Conservation (phyloP, 2,888 invertebrate species). For the Rugalucina vietnamica region DNA sequence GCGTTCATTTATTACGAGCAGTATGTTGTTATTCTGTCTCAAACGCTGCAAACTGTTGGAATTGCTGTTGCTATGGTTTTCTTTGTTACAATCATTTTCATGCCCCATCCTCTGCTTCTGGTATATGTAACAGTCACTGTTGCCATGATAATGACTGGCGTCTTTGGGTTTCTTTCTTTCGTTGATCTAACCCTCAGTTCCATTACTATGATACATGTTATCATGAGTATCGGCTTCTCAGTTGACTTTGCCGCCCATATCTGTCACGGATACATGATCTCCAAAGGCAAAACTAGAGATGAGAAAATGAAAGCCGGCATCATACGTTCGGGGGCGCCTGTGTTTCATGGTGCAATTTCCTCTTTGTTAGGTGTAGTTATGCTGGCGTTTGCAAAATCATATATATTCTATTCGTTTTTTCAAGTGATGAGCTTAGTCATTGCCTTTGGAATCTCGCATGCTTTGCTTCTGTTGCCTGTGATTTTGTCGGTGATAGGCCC, state of each 20-base stretch:
- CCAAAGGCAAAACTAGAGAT: constrained; percentile 29
- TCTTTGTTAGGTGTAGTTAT: too few relatives aligned
- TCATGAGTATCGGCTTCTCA: constrained; percentile 77
- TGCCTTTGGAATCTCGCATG: constrained; percentile 58
- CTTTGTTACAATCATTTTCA: constrained; percentile 73
- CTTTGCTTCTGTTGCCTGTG: constrained; percentile 58
- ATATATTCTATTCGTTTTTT: constrained; percentile 63
- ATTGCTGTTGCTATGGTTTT: constrained; percentile 74
- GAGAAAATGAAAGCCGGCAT: constrained; percentile 50
- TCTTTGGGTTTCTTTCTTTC: constrained; percentile 75
- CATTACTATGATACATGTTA: constrained; percentile 76
- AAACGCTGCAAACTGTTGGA: constrained; percentile 74
- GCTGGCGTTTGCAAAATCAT: too few relatives aligned
- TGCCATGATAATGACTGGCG: constrained; percentile 70
- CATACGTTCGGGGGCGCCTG: constrained; percentile 48
- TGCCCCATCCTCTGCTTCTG: constrained; percentile 75
- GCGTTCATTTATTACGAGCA: constrained; percentile 77
- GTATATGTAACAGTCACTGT: constrained; percentile 68
- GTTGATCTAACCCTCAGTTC: constrained; percentile 73
- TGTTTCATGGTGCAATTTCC: constrained; percentile 63
- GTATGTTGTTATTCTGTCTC: constrained; percentile 73
- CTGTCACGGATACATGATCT: constrained; percentile 65
- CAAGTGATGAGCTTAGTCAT: constrained; percentile 66
- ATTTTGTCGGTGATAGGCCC: constrained; percentile 58
- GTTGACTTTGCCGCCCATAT: constrained; percentile 75